Evolutionary conservation across 2,888 invertebrate genomes (phyloP).

Genomic region (Cabera pusaria): DNA sequence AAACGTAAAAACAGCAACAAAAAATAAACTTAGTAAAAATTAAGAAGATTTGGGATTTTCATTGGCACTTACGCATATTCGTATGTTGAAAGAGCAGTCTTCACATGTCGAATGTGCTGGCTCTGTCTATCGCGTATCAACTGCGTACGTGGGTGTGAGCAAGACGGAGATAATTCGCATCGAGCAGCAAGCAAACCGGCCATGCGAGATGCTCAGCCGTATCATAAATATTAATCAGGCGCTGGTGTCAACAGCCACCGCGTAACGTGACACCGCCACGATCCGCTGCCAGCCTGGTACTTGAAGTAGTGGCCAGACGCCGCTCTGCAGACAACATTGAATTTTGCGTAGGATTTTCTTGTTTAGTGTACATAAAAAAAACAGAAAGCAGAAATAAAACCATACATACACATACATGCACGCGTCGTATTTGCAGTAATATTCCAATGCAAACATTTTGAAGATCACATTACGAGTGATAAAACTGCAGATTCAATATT

Average conservation of each 20-base stretch:
- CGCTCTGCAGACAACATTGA: conserved; percentile 47
- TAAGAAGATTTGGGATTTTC: conserved; percentile 76
- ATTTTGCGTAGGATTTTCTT: conserved; percentile 30
- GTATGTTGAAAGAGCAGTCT: conserved; percentile 67
- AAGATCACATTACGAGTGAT: conserved; percentile 28
- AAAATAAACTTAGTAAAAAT: conserved; percentile 63
- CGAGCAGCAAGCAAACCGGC: conserved; percentile 76
- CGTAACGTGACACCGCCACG: conserved; percentile 80
- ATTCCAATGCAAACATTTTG: conserved; percentile 18
- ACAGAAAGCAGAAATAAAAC: neutral
- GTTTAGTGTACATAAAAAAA: conserved; percentile 25
- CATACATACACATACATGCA: conserved; percentile 5
- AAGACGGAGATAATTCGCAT: conserved; percentile 72
- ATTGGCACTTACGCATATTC: conserved; percentile 76
- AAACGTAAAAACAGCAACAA: conserved; percentile 45
- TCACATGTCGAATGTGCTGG: conserved; percentile 54
- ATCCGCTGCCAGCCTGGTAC: conserved; percentile 77
- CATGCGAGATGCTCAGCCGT: conserved; percentile 82
- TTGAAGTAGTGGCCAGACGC: conserved; percentile 57
- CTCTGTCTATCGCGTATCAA: conserved; percentile 49
- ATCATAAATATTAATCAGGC: conserved; percentile 84
- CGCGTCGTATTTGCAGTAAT: neutral
- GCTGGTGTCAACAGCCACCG: conserved; percentile 84
- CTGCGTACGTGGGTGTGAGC: conserved; percentile 51
- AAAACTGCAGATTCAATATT: conserved; percentile 37